A percentile compares a stretch with the other conserved stretches of the same genome.
Evolutionary conservation across 2,888 invertebrate genomes (phyloP).

Genomic region (Lordiphosa fenestrarum): DNA sequence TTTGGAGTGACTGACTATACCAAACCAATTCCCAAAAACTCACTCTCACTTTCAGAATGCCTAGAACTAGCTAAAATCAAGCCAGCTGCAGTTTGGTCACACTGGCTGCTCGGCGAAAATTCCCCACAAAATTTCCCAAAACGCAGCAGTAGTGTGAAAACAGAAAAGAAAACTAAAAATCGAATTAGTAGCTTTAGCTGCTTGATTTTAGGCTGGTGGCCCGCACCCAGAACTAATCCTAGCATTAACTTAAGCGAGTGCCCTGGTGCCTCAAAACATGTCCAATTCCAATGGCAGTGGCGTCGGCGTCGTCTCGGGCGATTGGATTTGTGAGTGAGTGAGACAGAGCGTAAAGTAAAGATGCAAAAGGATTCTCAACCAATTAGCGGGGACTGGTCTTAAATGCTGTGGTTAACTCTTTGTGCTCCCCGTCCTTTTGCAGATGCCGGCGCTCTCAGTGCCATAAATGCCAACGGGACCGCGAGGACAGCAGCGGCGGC

Average conservation of each 20-base stretch:
- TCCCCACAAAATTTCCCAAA: no score
- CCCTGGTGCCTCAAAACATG: constrained; percentile 26
- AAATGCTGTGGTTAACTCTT: constrained; percentile 46
- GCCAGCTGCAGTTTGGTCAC: no score
- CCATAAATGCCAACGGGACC: constrained; percentile 87
- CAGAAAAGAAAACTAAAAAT: no score
- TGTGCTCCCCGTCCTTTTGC: constrained; percentile 44
- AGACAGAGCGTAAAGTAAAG: constrained; percentile 64
- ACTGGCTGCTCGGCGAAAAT: no score
- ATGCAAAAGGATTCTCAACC: constrained; percentile 29
- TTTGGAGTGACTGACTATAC: no score
- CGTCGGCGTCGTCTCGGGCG: constrained; percentile 51
- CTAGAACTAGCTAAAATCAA: no score
- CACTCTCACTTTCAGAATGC: no score
- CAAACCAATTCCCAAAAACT: no score
- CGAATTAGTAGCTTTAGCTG: no score
- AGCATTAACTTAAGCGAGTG: not conserved
- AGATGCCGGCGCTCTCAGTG: constrained; percentile 94
- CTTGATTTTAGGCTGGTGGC: no score
- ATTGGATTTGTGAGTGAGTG: constrained; percentile 79
- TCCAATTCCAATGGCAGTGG: constrained; percentile 50
- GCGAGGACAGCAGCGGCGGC: constrained; percentile 50
- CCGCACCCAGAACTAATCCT: no score
- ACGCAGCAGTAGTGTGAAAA: no score
- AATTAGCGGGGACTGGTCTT: constrained; percentile 4